Evolutionary conservation across 2,888 invertebrate genomes (phyloP), one percentile per base, ranked within the genome.

Genomic region (Mechanitis mazaeus): DNA sequence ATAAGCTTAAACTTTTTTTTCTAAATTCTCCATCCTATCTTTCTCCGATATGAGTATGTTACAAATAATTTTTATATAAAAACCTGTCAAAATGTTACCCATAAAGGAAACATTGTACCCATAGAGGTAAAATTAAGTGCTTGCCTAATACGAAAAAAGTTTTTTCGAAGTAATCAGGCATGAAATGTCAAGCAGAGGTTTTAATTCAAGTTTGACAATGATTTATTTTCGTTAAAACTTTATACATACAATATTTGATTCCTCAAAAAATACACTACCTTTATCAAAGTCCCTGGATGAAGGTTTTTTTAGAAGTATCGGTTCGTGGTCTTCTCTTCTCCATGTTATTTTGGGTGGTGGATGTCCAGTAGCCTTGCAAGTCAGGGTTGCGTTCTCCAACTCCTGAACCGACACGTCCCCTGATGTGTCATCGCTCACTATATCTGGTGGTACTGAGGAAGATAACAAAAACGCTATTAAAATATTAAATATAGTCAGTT

Each of bases 261-360:
- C 9, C 11, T 9, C 6, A 5, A 35, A 42, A 42, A 7, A 42
- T 42, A 42, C 3, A 9, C 3, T 69, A 90, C 90, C 88, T 85
- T 89, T 89, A 46, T 88, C 86, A 71, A 89, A 88, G 4, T 90
- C 90, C 62, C 88, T 83, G 0, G 87, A 85, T 5, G 81, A 76
- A 2, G 83, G 86, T 67, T 92, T 92, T 72, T 92, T 92, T 63
- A 93, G 77, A 53, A 92, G 76, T 64, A 93, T 92, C 58, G 91
- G 90, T 72, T 93, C 92, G 56, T 94, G 94, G 76, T 95, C 94
- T 76, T 96, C 96, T 57, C 95, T 87, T 68, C 94, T 91, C 97
- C 97, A 97, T 9, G 93, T 95, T 71, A 97, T 95, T 69, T 93
- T 93, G 0, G 96, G 96, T 12, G 92, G 89, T 0, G 97, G 97